Percentiles rank a stretch among this genome's conserved stretches.
phyloP scores from a whole-genome alignment of 2,888 invertebrate genomes.

The Andricus quercusramuli region DNA sequence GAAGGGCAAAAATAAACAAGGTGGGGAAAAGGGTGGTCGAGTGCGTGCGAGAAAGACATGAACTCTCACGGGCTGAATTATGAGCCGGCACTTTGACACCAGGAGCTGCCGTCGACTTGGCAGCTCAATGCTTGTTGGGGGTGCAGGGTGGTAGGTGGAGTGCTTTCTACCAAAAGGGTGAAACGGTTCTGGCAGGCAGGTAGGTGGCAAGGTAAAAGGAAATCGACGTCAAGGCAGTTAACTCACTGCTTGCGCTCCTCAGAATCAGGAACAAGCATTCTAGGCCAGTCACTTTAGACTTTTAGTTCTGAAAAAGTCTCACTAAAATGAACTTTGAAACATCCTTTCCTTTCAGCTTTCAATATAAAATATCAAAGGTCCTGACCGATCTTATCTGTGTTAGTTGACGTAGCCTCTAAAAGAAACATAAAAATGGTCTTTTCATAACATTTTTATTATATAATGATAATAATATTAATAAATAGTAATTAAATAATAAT shows the following conservation, averaged over 20 bases:
- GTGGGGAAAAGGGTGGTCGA: neutral
- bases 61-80: neutral
- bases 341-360: no score
- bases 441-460: no score
- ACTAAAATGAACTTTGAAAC: no score
- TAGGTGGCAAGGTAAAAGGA: neutral
- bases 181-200: neutral
- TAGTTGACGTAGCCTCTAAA: no score
- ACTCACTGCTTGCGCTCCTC: neutral
- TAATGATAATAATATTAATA: no score
- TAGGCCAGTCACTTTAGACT: no score
- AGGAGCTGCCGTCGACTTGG: neutral
- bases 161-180: neutral
- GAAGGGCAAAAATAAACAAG: neutral
- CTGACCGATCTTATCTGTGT: no score
- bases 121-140: neutral
- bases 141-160: neutral
- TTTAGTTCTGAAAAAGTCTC: no score
- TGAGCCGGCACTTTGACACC: neutral
- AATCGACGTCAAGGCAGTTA: neutral
- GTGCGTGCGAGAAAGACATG: constrained; percentile 10
- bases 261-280: neutral
- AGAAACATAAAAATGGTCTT: no score
- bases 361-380: no score
- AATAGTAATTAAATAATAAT: no score